Evolutionary conservation across 2,797 vertebrate genomes (phyloP), one percentile per base, ranked within the genome.

Genomic region (Mus spretus): DNA sequence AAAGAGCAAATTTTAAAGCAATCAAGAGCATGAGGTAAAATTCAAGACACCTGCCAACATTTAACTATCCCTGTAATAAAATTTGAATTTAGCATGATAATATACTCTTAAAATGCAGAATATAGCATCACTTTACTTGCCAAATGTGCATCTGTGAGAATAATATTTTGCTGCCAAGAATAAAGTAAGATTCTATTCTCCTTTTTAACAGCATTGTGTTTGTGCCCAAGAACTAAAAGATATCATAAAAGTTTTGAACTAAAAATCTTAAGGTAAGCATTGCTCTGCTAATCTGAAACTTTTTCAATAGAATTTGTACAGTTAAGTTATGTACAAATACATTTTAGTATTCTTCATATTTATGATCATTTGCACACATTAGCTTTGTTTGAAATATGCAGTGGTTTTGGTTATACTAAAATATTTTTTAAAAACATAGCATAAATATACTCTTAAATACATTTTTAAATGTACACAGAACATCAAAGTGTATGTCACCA

Each of bases 71-170:
- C 37, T 94, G 63, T 84, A 65, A 77, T 61, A 86, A 83, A 83
- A 82, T 83, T 79, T 94, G 47, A 96, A 90, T 96, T 96, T 94
- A 82, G 83, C 15, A 53, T 19, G 80, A 86, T 67, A 96, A 93
- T 86, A 12, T 59, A 74, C 19, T 72, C 15, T 63, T 90, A 89
- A 82, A 87, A 93, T 67, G n/a, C 50, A 90, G 89, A 94, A 89
- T 92, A 70, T 24, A 91, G 31, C 34, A 59, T 95, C 37, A 55
- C 34, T 15, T 53, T 88, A 85, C 17, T 79, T 94, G 83, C 61
- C 44, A 91, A 83, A 14, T 67, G 22, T 93, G 50, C 13, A 87
- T 89, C 61, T 79, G 70, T 47, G 77, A 92, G 20, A 95, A 79
- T 89, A 89, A 89, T 92, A 94, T 72, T 88, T 59, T 72, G 4